Percentiles rank a stretch among this genome's conserved stretches.
phyloP scores from a whole-genome alignment of 2,113 vertebrate genomes.

The Scortum barcoo region DNA sequence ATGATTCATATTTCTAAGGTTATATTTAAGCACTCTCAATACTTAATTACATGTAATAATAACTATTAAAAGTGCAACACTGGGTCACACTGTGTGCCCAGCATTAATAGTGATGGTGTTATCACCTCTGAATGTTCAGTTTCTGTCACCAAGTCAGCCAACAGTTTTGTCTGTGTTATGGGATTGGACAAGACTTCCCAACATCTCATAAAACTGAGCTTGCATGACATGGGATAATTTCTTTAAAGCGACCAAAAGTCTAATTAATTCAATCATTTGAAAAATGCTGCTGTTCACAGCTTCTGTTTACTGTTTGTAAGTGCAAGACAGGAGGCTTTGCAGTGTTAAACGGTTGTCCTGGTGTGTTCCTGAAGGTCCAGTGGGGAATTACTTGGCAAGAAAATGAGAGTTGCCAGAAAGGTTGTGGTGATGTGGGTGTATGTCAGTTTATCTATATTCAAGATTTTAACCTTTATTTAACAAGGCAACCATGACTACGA shows the following conservation, averaged over 20 bases:
- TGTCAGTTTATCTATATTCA: neutral
- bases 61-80: too few relatives aligned
- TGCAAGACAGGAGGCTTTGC: neutral
- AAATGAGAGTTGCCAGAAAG: neutral
- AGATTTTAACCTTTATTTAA: slow-evolving; percentile 24
- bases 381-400: neutral
- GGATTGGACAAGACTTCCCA: neutral
- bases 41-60: too few relatives aligned
- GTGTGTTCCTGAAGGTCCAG: neutral
- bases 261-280: neutral
- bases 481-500: neutral
- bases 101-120: neutral
- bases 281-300: neutral
- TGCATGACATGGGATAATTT: neutral
- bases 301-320: neutral
- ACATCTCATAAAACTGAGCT: neutral
- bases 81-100: too few relatives aligned
- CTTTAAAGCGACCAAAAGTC: neutral
- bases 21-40: too few relatives aligned
- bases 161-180: neutral
- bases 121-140: neutral
- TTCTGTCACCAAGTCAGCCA: too few relatives aligned
- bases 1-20: too few relatives aligned
- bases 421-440: slow-evolving; percentile 26
- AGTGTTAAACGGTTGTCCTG: neutral